Evolutionary conservation across 2,888 invertebrate genomes (phyloP).

Genomic region (Andrena trimmerana): DNA sequence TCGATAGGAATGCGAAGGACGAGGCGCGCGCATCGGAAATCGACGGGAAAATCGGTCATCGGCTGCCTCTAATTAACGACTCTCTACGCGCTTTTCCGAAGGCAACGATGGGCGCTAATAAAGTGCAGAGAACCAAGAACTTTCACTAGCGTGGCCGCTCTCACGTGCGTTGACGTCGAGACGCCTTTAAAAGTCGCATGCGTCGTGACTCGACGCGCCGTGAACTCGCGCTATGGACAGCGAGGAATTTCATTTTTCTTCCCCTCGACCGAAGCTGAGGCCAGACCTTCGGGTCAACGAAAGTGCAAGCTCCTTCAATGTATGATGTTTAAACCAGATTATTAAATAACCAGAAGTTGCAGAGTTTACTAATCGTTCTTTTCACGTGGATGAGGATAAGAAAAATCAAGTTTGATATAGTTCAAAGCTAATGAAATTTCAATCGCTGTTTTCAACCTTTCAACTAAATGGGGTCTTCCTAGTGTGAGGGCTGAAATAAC

Average conservation of each 20-base stretch:
- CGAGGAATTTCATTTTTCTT: conserved; percentile 29
- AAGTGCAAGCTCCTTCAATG: not conserved
- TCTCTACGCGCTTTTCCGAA: conserved; percentile 33
- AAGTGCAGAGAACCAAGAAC: conserved; percentile 45
- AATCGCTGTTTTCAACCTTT: too few relatives aligned
- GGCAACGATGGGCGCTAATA: conserved; percentile 32
- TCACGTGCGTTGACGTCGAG: conserved; percentile 35
- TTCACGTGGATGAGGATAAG: too few relatives aligned
- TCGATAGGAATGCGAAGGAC: conserved; percentile 14
- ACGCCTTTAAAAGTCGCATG: conserved; percentile 38
- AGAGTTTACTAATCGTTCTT: too few relatives aligned
- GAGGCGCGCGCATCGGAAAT: conserved; percentile 17
- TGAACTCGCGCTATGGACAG: conserved; percentile 30
- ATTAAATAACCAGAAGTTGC: too few relatives aligned
- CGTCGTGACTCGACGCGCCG: conserved; percentile 23
- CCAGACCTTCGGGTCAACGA: not conserved
- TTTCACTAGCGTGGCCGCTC: conserved; percentile 51
- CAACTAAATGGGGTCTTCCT: too few relatives aligned
- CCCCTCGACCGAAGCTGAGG: conserved; percentile 11
- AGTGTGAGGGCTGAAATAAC: too few relatives aligned
- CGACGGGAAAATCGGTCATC: conserved; percentile 44
- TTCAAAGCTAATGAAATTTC: too few relatives aligned
- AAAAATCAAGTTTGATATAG: too few relatives aligned
- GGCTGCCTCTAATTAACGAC: conserved; percentile 44
- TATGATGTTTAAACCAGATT: too few relatives aligned